These are phyloP conservation scores for Drosophila asahinai DNA, from an alignment of 1,140 invertebrate species.

Conservation along the genomic window DNA sequence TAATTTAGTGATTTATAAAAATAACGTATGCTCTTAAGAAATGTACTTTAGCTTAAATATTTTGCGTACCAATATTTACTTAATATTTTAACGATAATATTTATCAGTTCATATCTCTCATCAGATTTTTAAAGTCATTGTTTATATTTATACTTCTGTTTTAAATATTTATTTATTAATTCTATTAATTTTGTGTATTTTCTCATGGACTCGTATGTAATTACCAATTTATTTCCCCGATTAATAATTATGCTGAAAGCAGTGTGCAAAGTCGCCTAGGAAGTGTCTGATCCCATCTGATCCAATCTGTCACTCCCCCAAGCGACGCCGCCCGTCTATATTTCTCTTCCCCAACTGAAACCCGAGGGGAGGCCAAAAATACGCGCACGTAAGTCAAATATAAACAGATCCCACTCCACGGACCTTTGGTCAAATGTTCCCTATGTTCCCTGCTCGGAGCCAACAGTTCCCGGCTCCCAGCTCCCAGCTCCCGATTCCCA, in stretches of 20 bases:
- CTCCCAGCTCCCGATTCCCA: constrained; percentile 16
- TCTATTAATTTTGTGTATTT: too few species aligned
- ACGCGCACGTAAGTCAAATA: constrained; percentile 74
- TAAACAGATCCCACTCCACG: constrained; percentile 57
- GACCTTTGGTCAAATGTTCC: constrained; percentile 30
- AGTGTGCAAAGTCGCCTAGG: constrained; percentile 16
- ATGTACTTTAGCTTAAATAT: too few species aligned
- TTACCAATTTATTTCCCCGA: neutral
- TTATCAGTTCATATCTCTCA: too few species aligned
- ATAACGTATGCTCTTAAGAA: too few species aligned
- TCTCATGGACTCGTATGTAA: too few species aligned
- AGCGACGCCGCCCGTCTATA: constrained; percentile 11
- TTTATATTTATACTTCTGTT: too few species aligned
- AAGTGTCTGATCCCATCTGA: constrained; percentile 34
- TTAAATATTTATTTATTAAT: too few species aligned
- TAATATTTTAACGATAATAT: too few species aligned
- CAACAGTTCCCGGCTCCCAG: neutral
- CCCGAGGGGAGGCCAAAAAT: constrained; percentile 51
- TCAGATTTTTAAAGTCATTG: too few species aligned
- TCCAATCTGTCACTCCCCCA: constrained; percentile 42
- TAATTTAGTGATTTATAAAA: too few species aligned
- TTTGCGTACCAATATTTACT: too few species aligned
- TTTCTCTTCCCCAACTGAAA: neutral
- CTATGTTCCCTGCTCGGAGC: constrained; percentile 8
- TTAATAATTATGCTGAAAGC: neutral